Conservation (phyloP, 2,797 vertebrate species). For the Mallotus villosus region DNA sequence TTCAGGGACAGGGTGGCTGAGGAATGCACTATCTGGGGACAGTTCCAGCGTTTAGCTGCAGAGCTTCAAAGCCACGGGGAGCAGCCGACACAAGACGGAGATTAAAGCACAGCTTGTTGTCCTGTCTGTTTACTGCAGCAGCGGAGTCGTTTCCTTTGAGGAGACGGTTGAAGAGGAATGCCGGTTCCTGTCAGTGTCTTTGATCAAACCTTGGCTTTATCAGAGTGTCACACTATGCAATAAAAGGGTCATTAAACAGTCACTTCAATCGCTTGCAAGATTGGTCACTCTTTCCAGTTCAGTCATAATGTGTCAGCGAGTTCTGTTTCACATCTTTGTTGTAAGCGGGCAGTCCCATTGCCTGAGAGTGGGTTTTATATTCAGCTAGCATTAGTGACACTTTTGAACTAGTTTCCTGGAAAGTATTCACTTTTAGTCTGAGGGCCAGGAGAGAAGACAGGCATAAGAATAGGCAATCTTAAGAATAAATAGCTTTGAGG, state of each 20-base stretch:
- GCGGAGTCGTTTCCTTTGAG: slow-evolving; percentile 55
- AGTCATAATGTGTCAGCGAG: background rate
- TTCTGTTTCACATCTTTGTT: slow-evolving; percentile 14
- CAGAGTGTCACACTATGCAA: slow-evolving; percentile 40
- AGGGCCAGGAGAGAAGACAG: background rate
- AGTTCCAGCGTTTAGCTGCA: slow-evolving; percentile 46
- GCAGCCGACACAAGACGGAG: slow-evolving; percentile 58
- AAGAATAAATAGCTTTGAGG: slow-evolving; percentile 22
- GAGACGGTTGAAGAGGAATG: slow-evolving; percentile 51
- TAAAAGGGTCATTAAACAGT: slow-evolving; percentile 43
- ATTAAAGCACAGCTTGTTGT: slow-evolving; percentile 67
- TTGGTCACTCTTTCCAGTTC: background rate
- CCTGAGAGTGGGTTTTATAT: background rate
- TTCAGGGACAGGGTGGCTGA: slow-evolving; percentile 42
- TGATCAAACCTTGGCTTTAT: slow-evolving; percentile 45
- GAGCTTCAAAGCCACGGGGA: slow-evolving; percentile 55
- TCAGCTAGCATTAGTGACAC: background rate
- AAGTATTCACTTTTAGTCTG: background rate
- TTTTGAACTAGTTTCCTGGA: slow-evolving; percentile 1
- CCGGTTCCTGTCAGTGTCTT: slow-evolving; percentile 43
- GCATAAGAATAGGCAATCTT: background rate
- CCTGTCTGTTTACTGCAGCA: slow-evolving; percentile 58
- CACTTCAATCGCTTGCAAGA: slow-evolving; percentile 11
- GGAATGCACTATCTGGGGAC: slow-evolving; percentile 54
- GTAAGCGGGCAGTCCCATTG: background rate